Evolutionary conservation across 2,113 vertebrate species (phyloP), one percentile per base, ranked within the genome.

Genomic region (Salvelinus fontinalis): DNA sequence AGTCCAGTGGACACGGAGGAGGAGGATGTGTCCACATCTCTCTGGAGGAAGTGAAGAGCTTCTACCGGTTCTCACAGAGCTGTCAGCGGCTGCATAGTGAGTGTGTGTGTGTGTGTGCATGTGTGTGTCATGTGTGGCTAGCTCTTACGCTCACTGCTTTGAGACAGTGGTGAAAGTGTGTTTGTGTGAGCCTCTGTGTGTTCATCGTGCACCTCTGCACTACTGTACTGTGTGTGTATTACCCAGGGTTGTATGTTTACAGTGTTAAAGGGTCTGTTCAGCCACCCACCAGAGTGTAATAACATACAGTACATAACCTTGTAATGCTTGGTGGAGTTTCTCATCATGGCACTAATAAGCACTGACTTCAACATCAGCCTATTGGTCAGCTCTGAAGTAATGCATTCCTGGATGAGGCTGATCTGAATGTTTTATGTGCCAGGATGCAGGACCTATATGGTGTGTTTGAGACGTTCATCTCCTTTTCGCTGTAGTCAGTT

Each of bases 11-110:
- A 71, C 49, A 80, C 9, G 73, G 70, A 34, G 75, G 85, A 67
- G 75, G 83, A 67, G 62, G 76, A 14, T 85, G 80, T 22, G 71
- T 88, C 59, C 85, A 75, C 74, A 92, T 94, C 81, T 76, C 90
- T 1, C 74, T 89, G 84, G 77, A 85, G 62, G 93, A 94, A 86
- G 90, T 93, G 89, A 64, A 84, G 88, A 91, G 91, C 71, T 94
- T 86, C 87, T 90, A 92, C 87, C 87, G 76, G 78, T 92, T 89
- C 75, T 76, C 26, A 31, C 51, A 77, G 77, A 78, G 89, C 86
- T 94, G 91, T 73, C 82, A 88, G 22, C 87, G 67, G 75, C 91
- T 94, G 69, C 79, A 77, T 0, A 29, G 93, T 94, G 84, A 93
- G 92, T 93, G 0, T 5, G 24, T 65, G 67, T 5, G 24, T 65